Conservation (phyloP, 2,888 invertebrate genomes). For the Bombyx huttoni region DNA sequence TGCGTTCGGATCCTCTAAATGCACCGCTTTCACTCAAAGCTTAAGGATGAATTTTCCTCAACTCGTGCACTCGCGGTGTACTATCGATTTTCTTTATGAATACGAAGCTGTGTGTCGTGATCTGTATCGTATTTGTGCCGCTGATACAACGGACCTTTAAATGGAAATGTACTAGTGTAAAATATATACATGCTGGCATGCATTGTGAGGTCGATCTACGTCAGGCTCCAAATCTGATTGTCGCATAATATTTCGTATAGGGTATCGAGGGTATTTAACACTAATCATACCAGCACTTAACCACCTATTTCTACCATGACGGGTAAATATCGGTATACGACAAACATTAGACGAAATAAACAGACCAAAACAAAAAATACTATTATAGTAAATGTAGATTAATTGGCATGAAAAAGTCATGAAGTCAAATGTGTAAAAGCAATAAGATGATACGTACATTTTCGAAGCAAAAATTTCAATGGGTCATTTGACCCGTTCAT, state of each 20-base stretch:
- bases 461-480: too few relatives aligned
- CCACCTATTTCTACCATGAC: too few relatives aligned
- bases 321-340: too few relatives aligned
- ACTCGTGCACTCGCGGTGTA: not conserved
- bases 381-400: too few relatives aligned
- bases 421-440: too few relatives aligned
- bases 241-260: not conserved
- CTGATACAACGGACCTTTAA: conserved; percentile 20
- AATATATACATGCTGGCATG: not conserved
- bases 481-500: too few relatives aligned
- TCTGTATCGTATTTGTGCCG: conserved; percentile 19
- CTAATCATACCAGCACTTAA: too few relatives aligned
- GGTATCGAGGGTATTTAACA: too few relatives aligned
- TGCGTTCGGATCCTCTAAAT: conserved; percentile 20
- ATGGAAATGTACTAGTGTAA: conserved; percentile 3
- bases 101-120: conserved; percentile 10
- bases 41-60: conserved; percentile 10
- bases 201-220: not conserved
- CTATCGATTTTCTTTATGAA: conserved; percentile 40
- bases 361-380: too few relatives aligned
- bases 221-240: not conserved
- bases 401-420: too few relatives aligned
- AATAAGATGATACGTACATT: too few relatives aligned
- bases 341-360: too few relatives aligned
- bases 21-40: conserved; percentile 4